Base-by-base conservation (phyloP, 2,113 vertebrate species). In the Neomonachus schauinslandi region DNA sequence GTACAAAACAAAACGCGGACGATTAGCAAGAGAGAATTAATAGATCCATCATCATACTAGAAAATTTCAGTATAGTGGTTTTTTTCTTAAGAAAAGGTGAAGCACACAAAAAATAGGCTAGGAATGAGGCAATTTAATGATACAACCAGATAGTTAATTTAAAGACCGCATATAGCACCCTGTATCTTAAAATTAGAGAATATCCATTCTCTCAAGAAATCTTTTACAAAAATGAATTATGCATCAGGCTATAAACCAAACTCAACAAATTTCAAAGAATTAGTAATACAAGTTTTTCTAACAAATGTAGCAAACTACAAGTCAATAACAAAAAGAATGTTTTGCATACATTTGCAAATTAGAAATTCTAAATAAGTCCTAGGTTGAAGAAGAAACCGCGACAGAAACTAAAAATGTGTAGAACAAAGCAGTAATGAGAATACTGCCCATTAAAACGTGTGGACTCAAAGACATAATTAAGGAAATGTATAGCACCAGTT, bases 121-220 rank as follows among this genome's bases (percentile, higher is more conserved):
- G 19, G 28, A 42, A 53, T 28, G 28, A 69, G 28, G 7, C 26
- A 31, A 2, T 14, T 87, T 57, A 19, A n/a, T 12, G 10, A n/a
- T 26, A 57, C 21, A 11, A n/a, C n/a, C 33, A 15, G 7, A 11
- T 42, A 49, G 49, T 81, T 81, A 55, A 21, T 36, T 42, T 22
- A 57, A 57, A 0, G 2, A 21, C 18, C 8, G 4, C 22, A 16
- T 7, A 12, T 7, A n/a, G 55, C 16, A 2, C 57, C 22, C 22
- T 28, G 55, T 39, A n/a, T n/a, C 51, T 49, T 36, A 77, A 31
- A 51, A 0, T 77, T 63, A 51, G 72, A 13, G 57, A 36, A 90
- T 8, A 19, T 31, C 16, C 74, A 24, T 46, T 59, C 36, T n/a
- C 7, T 76, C 18, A 61, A 31, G 87, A 76, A 89, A 76, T 16